Evolutionary conservation across 1,140 invertebrate genomes (phyloP), one percentile per base, ranked within the genome.

Genomic region (Zaprionus nigranus): DNA sequence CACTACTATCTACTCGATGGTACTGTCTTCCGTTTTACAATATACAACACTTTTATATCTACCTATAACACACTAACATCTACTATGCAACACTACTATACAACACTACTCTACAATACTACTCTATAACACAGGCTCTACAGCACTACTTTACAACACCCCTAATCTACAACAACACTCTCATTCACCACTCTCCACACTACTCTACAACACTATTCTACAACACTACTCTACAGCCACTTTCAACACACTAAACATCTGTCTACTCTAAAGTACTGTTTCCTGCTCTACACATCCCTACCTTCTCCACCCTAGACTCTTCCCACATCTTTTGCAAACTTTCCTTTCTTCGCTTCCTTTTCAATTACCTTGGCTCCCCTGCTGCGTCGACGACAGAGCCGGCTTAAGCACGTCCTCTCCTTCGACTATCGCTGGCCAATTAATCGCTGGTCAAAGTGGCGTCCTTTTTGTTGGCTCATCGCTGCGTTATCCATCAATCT

Each of bases 401-500:
- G 46, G 46, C 46, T 51, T 51, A 51, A 5, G 46, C 11, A 24
- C 40, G n/a, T n/a, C 46, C 46, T 51, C 46, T 24, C 53, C 17
- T 2, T n/a, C 26, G 15, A n/a, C 26, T 56, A 56, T 56, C 22
- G 22, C 26, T 56, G 53, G 13, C 24, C 53, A 34, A 58, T 58
- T 38, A 58, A 58, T 58, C 24, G 40, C 40, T 17, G 53, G 26
- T 13, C n/a, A 24, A n/a, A 26, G 15, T 26, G 15, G 6, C 26
- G 15, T 30, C n/a, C 46, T 24, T 22, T 51, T 20, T 51, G 46
- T 13, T 12, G 20, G 15, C 20, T 66, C 17, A 43, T 15, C 38
- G 17, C 26, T n/a, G 43, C 43, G 64, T 58, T 58, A 66, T 22
- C 64, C 54, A 58, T 28, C 40, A 66, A 58, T 22, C 26, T 56